Evolutionary conservation across 2,113 vertebrate genomes (phyloP), one percentile per base, ranked within the genome.

Genomic region (Chiloscyllium plagiosum): DNA sequence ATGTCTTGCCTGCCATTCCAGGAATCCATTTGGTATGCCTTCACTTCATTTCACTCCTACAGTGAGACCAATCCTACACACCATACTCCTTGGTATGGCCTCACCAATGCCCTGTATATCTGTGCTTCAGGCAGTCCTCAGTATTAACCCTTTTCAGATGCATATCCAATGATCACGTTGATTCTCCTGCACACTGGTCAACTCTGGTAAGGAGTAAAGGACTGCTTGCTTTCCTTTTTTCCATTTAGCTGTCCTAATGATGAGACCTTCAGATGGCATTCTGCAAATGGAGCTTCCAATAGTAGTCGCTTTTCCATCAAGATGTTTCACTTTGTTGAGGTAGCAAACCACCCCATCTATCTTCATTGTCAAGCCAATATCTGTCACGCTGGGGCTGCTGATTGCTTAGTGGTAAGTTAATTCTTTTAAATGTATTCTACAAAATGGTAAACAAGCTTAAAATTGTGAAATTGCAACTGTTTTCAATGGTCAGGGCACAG

Each of bases 281-380:
- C 97, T 47, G 95, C 72, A 3, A 97, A 97, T 19, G 97, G 97
- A 24, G 19, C 0, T 26, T 90, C n/a, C 7, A 96, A 97, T 68
- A 95, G 0, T 0, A 97, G 96, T 96, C 96, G 97, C 10, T 98
- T 98, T 52, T 97, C 97, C 26, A 19, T 98, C 12, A 96, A 97
- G 96, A 97, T 98, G 97, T 98, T 98, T 96, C 83, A n/a, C 13
- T 97, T 98, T 97, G 97, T 97, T 2, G 66, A 70, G 47, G 26
- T 26, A 20, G 93, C 80, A 19, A 87, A 94, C 24, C 0, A 96
- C 37, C 97, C 96, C 0, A 89, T 98, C 83, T 97, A 97, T 96
- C 96, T 98, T 4, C 97, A 98, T 96, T 98, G 97, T 96, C 70
- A 97, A 96, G 96, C 97, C 95, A 96, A 96, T 87, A 95, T 98